These are phyloP conservation scores for Clarias platycephalus DNA, from an alignment of 2,797 vertebrate species.

Conservation along the genomic window DNA sequence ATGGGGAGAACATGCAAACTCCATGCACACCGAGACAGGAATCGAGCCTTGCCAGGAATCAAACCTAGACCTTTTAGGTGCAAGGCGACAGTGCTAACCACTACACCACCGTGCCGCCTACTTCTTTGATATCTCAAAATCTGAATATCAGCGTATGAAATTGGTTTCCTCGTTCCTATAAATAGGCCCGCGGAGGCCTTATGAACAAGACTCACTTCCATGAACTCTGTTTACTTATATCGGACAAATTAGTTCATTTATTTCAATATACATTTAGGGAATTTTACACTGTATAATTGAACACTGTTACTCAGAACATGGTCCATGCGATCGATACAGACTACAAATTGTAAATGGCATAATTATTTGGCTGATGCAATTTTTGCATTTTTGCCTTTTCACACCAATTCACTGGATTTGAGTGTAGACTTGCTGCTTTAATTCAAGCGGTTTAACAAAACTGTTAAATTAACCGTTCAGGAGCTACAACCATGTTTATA, in stretches of 20 bases:
- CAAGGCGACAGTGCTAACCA: too few relatives aligned
- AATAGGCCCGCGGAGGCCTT: slow-evolving; percentile 1
- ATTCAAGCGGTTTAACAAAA: too few relatives aligned
- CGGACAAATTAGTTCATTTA: not conserved
- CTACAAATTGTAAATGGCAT: not conserved
- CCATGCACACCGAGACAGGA: too few relatives aligned
- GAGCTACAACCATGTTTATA: too few relatives aligned
- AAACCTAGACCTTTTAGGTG: too few relatives aligned
- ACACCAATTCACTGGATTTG: too few relatives aligned
- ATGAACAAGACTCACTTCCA: not conserved
- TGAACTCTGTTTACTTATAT: not conserved
- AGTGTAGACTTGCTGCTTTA: too few relatives aligned
- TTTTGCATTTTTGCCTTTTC: too few relatives aligned
- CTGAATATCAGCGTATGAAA: slow-evolving; percentile 47
- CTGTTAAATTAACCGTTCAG: too few relatives aligned
- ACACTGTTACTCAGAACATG: not conserved
- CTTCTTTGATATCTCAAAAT: slow-evolving; percentile 56
- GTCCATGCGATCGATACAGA: not conserved
- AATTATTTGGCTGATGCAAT: not conserved
- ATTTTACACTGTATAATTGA: not conserved
- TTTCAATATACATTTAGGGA: not conserved
- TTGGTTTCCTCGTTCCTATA: slow-evolving; percentile 43
- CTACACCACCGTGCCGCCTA: not conserved
- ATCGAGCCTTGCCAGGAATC: too few relatives aligned
- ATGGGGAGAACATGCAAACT: too few relatives aligned